phyloP scores from a whole-genome alignment of 2,113 vertebrate species.

The Anoplopoma fimbria region DNA sequence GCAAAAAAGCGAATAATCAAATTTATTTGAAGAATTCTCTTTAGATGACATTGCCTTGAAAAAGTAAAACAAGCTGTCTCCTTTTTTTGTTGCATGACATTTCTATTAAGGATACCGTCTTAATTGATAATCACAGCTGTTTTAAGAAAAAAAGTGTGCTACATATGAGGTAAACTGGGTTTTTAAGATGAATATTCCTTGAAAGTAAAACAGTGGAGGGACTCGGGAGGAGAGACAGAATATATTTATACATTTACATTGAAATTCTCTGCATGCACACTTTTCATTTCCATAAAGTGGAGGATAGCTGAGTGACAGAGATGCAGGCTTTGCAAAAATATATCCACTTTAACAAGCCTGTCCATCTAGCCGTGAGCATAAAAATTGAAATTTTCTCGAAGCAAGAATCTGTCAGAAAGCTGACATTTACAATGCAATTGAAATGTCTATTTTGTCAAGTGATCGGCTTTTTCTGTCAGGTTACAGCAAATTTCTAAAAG shows the following conservation, averaged over 20 bases:
- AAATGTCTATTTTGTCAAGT: background rate
- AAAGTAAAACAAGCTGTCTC: background rate
- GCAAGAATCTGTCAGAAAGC: slow-evolving; percentile 26
- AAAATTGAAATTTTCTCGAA: slow-evolving; percentile 29
- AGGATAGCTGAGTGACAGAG: slow-evolving; percentile 67
- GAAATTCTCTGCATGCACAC: slow-evolving; percentile 36
- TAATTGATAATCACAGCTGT: background rate
- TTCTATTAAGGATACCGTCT: background rate
- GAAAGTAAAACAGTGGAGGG: slow-evolving; percentile 3
- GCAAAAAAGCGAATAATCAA: background rate
- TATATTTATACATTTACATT: slow-evolving; percentile 33
- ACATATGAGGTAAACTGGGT: background rate
- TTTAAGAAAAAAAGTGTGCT: background rate
- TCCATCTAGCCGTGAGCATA: slow-evolving; percentile 35
- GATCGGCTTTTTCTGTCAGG: background rate
- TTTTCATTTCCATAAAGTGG: slow-evolving; percentile 37
- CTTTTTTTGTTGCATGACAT: background rate
- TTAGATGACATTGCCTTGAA: background rate
- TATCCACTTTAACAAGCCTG: slow-evolving; percentile 55
- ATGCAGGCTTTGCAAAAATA: slow-evolving; percentile 56
- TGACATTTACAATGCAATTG: slow-evolving; percentile 16
- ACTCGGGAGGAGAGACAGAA: background rate
- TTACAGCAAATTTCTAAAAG: background rate
- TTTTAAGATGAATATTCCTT: slow-evolving; percentile 2
- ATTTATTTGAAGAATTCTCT: slow-evolving; percentile 5